These are phyloP conservation scores for Gadus macrocephalus DNA, from an alignment of 2,113 vertebrate species.

Conservation along the genomic window DNA sequence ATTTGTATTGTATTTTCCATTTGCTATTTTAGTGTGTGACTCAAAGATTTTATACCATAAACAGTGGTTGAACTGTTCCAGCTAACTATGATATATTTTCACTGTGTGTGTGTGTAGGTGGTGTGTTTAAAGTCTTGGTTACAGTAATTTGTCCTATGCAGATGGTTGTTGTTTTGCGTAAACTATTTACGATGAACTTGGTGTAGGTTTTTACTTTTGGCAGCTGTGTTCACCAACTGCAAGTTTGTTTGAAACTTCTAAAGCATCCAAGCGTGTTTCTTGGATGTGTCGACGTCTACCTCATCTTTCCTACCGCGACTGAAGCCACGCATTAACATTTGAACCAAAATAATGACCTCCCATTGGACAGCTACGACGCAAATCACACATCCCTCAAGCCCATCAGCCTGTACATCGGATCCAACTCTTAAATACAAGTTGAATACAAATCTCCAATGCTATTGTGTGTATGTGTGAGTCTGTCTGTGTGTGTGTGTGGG, in stretches of 20 bases:
- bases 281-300: slow-evolving; percentile 74
- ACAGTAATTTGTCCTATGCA: slow-evolving; percentile 43
- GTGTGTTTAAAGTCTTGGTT: slow-evolving; percentile 45
- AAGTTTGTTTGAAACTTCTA: slow-evolving; percentile 26
- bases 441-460: slow-evolving; percentile 40
- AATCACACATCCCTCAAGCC: slow-evolving; percentile 34
- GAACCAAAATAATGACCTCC: slow-evolving; percentile 59
- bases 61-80: neutral
- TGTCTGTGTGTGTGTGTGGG: neutral
- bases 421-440: slow-evolving; percentile 30
- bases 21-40: no score
- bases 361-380: slow-evolving; percentile 34
- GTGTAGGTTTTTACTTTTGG: slow-evolving; percentile 33
- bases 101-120: slow-evolving; percentile 46
- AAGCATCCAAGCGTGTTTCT: slow-evolving; percentile 58
- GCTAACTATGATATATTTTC: slow-evolving; percentile 42
- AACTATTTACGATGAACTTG: slow-evolving; percentile 3
- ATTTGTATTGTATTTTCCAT: slow-evolving; percentile 22
- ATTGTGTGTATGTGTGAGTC: slow-evolving; percentile 47
- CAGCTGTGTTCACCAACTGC: slow-evolving; percentile 36
- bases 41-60: no score
- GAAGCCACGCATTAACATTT: slow-evolving; percentile 64
- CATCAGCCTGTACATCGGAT: slow-evolving; percentile 48
- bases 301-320: slow-evolving; percentile 74
- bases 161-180: slow-evolving; percentile 43